Percentiles rank a stretch among this genome's conserved stretches.
Evolutionary conservation across 2,113 vertebrate genomes (phyloP).

Genomic region (Baryphthengus martii): DNA sequence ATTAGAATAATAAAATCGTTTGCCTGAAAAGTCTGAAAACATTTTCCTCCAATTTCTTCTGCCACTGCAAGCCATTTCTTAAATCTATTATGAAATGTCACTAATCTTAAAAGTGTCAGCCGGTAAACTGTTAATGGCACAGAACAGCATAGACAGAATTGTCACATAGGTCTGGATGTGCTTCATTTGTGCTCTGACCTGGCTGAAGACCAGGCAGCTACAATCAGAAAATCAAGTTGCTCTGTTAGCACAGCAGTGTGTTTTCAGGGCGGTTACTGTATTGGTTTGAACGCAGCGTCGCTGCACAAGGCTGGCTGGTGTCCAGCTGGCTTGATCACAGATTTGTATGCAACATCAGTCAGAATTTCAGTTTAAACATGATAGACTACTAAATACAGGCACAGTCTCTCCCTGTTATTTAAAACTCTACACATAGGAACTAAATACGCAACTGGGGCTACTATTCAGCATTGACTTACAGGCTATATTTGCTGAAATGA

Average conservation of each 20-base stretch:
- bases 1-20: not conserved
- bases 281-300: not conserved
- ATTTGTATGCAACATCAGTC: not conserved
- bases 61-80: not conserved
- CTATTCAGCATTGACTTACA: not conserved
- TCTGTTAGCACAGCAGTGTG: not conserved
- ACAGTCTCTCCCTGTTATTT: not conserved
- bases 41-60: not conserved
- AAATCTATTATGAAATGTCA: not conserved
- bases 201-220: not conserved
- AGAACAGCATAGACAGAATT: not conserved
- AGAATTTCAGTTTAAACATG: not conserved
- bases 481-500: not conserved
- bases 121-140: not conserved
- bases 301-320: not conserved
- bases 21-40: not conserved
- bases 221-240: not conserved
- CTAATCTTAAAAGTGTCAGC: not conserved
- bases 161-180: not conserved
- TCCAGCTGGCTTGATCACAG: not conserved
- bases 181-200: not conserved
- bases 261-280: not conserved
- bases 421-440: not conserved
- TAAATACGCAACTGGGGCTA: not conserved
- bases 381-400: not conserved